Evolutionary conservation across 2,797 vertebrate species (phyloP).

Genomic region (Kryptopterus vitreolus): DNA sequence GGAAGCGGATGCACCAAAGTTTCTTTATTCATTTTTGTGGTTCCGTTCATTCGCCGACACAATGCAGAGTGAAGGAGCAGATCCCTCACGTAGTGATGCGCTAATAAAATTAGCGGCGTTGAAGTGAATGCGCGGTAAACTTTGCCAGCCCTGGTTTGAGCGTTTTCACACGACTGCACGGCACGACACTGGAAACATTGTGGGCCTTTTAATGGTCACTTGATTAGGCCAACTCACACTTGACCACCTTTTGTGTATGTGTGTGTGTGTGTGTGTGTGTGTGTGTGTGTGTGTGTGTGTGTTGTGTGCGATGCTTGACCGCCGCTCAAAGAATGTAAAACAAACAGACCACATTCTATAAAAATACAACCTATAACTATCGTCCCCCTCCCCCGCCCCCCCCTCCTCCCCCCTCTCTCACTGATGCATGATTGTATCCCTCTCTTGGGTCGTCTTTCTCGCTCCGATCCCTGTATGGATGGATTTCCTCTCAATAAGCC

Average conservation of each 20-base stretch:
- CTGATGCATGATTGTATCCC: constrained; percentile 17
- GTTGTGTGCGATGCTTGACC: background rate
- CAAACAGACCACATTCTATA: constrained; percentile 14
- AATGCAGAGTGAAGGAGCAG: too few species aligned
- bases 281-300: too few species aligned
- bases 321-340: constrained; percentile 5
- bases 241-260: background rate
- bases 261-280: too few species aligned
- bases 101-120: too few species aligned
- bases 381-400: constrained; percentile 17
- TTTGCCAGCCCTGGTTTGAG: background rate
- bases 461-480: constrained; percentile 17
- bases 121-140: too few species aligned
- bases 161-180: background rate
- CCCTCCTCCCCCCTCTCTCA: constrained; percentile 12
- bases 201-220: background rate
- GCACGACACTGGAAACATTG: background rate
- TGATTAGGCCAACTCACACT: background rate
- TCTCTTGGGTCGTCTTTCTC: constrained; percentile 10
- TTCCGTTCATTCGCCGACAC: too few species aligned
- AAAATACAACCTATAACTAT: constrained; percentile 23
- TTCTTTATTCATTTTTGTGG: too few species aligned
- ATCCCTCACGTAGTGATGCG: too few species aligned
- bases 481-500: constrained; percentile 46
- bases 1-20: too few species aligned